Evolutionary conservation across 2,888 invertebrate species (phyloP), one percentile per base, ranked within the genome.

Genomic region (Pimpla rufipes): DNA sequence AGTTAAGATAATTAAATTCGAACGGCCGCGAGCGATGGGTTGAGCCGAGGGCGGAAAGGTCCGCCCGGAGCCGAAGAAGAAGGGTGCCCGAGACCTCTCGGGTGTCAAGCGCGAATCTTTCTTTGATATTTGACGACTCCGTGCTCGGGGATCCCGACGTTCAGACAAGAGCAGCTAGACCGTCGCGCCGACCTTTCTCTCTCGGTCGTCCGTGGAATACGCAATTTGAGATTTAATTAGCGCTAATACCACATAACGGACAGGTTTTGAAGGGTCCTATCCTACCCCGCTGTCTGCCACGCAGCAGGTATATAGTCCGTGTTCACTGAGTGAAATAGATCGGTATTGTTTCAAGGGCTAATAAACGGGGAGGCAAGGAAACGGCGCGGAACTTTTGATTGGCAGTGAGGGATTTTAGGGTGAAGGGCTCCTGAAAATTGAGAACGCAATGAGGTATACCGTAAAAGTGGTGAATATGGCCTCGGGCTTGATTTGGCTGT

Each of bases 181-280:
- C 79, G 57, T 47, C 16, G 59, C 55, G 78, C 74, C 62, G 55
- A 74, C 57, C 37, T 71, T 55, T 62, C 59, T 47, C 62, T 84
- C 66, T 62, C 64, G 67, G 42, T 71, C 62, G 55, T 64, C 74
- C 37, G 47, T 70, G 81, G 81, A 85, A 85, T 85, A 85, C 83
- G 89, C 88, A 90, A 91, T 90, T 89, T 87, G 90, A 91, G 88
- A 90, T 91, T 90, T 90, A 90, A 91, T 91, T 91, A 90, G 88
- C 87, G 87, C 86, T 88, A 87, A 90, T 90, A 83, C 87, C 85
- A 73, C 83, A 84, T 81, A 87, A 86, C 87, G 82, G 88, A 84
- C 85, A 40, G 64, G 82, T 83, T 87, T 85, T 80, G 76, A 79
- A 84, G 87, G 86, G 85, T 85, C 84, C 80, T 35, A 23, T 73